A percentile compares a stretch with the other conserved stretches of the same genome.
These are phyloP conservation scores for Sternotherus odoratus DNA, from an alignment of 2,797 vertebrate species.

Conservation along the genomic window DNA sequence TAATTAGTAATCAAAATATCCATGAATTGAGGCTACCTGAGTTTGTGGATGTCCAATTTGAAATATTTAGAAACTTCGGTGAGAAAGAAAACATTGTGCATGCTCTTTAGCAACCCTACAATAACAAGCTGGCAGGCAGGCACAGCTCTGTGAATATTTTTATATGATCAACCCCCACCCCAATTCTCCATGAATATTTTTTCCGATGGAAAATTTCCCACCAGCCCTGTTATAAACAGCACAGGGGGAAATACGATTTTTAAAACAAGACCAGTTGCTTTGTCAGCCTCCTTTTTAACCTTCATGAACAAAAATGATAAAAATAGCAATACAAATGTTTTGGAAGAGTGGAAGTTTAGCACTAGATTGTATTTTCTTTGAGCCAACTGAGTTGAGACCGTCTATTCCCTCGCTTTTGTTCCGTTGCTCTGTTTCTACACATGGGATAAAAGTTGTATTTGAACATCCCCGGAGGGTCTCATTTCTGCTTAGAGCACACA, in stretches of 20 bases:
- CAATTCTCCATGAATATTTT: background rate
- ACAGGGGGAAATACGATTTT: background rate
- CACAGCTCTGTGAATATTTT: background rate
- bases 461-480: background rate
- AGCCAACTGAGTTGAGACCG: background rate
- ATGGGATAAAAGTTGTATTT: background rate
- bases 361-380: background rate
- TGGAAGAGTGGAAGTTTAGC: background rate
- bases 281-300: background rate
- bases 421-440: background rate
- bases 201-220: background rate
- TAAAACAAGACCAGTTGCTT: background rate
- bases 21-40: background rate
- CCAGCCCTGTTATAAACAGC: background rate
- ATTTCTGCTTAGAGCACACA: background rate
- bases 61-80: background rate
- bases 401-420: background rate
- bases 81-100: background rate
- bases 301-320: background rate
- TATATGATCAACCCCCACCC: background rate
- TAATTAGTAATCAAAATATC: background rate
- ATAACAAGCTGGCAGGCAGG: background rate
- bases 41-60: background rate
- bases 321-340: background rate
- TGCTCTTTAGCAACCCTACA: background rate